Conservation (phyloP, 2,113 vertebrate species). For the Dunckerocampus dactyliophorus region DNA sequence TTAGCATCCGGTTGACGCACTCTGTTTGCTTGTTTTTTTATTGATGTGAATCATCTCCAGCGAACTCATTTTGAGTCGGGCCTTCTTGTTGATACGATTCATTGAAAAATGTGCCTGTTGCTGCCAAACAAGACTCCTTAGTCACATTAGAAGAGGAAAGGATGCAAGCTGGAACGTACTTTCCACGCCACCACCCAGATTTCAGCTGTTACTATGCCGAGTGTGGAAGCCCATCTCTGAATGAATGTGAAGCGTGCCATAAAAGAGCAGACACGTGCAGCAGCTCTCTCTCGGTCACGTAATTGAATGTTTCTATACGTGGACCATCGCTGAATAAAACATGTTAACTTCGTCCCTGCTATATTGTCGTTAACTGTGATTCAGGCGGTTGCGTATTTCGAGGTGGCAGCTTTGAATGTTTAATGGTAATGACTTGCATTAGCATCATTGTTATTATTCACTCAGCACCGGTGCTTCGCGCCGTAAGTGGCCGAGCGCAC, state of each 20-base stretch:
- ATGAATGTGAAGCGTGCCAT: constrained; percentile 24
- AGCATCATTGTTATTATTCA: constrained; percentile 52
- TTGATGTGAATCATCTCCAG: constrained; percentile 44
- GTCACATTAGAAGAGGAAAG: constrained; percentile 22
- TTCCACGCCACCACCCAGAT: constrained; percentile 8
- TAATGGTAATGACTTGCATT: constrained; percentile 60
- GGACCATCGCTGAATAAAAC: constrained; percentile 37
- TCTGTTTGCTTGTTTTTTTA: background rate
- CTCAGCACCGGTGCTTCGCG: constrained; percentile 41
- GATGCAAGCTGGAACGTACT: constrained; percentile 15
- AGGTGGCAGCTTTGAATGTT: constrained; percentile 44
- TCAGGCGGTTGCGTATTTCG: constrained; percentile 25
- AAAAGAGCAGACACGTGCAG: constrained; percentile 24
- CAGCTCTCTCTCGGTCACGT: constrained; percentile 28
- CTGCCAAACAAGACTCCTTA: constrained; percentile 15
- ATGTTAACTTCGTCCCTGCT: constrained; percentile 28
- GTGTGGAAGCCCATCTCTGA: constrained; percentile 30
- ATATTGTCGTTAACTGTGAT: constrained; percentile 26
- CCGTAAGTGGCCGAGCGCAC: constrained; percentile 42
- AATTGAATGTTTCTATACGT: constrained; percentile 27
- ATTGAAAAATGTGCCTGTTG: constrained; percentile 14
- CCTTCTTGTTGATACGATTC: constrained; percentile 16
- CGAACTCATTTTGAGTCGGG: constrained; percentile 38
- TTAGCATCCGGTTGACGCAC: too few relatives aligned
- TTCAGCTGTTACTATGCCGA: constrained; percentile 15